A percentile compares a stretch with the other conserved stretches of the same genome.
Conservation (phyloP, 2,888 invertebrate genomes). For the Drosophila rubida region DNA sequence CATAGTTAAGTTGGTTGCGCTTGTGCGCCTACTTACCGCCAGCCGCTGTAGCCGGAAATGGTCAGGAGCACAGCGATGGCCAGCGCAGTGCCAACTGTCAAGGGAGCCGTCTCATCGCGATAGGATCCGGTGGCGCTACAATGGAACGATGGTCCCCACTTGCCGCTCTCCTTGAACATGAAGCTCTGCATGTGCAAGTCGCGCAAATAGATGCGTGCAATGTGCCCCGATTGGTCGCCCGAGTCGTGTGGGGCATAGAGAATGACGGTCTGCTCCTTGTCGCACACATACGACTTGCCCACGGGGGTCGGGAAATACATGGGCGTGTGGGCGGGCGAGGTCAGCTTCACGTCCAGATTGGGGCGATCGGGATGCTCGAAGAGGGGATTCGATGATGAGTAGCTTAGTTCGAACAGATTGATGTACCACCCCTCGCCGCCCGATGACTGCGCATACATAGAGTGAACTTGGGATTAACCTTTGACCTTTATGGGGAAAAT, state of each 20-base stretch:
- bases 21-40: conserved; percentile 77
- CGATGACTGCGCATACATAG: conserved; percentile 88
- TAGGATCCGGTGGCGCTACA: conserved; percentile 86
- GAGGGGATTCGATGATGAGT: conserved; percentile 88
- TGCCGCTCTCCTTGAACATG: conserved; percentile 92
- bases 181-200: conserved; percentile 93
- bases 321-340: conserved; percentile 86
- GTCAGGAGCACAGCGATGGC: conserved; percentile 93
- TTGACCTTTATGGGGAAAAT: conserved; percentile 22
- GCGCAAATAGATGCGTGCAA: conserved; percentile 88
- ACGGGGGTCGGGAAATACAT: conserved; percentile 94
- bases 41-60: conserved; percentile 92
- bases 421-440: conserved; percentile 96
- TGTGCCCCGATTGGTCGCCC: conserved; percentile 85
- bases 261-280: conserved; percentile 88
- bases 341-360: conserved; percentile 86
- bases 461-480: conserved; percentile 26
- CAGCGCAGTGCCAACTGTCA: conserved; percentile 93
- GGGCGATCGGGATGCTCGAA: conserved; percentile 88
- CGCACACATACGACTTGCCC: conserved; percentile 93
- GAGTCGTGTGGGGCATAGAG: conserved; percentile 86
- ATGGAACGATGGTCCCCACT: conserved; percentile 85
- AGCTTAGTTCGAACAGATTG: conserved; percentile 90
- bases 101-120: conserved; percentile 93
- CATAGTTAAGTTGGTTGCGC: conserved; percentile 6